phyloP scores from a whole-genome alignment of 2,888 invertebrate genomes.

The Diploptera punctata region DNA sequence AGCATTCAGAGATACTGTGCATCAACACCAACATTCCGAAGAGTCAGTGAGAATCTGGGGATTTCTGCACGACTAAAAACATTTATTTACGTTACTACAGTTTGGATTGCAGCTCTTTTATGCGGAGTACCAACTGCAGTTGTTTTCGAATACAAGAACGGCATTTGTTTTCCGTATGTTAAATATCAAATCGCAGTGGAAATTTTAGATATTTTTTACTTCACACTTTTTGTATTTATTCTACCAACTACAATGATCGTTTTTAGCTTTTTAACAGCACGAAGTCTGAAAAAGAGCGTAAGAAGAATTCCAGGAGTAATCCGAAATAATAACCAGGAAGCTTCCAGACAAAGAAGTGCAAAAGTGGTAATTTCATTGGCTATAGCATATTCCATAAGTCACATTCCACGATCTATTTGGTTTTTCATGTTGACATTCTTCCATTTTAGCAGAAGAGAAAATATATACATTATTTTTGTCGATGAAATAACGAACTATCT shows the following conservation, averaged over 20 bases:
- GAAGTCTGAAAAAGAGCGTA: neutral
- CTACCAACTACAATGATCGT: neutral
- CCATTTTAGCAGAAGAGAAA: neutral
- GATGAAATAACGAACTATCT: constrained; percentile 3
- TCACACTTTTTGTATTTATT: neutral
- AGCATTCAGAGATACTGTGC: constrained; percentile 6
- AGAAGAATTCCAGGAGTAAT: neutral
- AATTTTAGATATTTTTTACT: constrained; percentile 4
- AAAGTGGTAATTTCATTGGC: constrained; percentile 9
- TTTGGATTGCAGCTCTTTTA: neutral
- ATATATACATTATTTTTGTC: neutral
- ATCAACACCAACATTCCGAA: neutral
- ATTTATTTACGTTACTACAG: neutral
- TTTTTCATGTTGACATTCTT: neutral
- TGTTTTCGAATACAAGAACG: neutral
- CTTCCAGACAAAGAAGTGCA: constrained; percentile 10
- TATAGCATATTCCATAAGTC: neutral
- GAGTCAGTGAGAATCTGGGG: neutral
- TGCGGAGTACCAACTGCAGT: neutral
- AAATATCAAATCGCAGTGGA: neutral
- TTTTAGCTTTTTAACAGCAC: constrained; percentile 6
- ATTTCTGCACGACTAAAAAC: neutral
- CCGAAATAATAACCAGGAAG: neutral
- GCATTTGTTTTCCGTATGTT: constrained; percentile 12
- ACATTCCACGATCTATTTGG: constrained; percentile 19